These are phyloP conservation scores for Machaerirhynchus nigripectus DNA, from an alignment of 2,113 vertebrate genomes.

Conservation along the genomic window DNA sequence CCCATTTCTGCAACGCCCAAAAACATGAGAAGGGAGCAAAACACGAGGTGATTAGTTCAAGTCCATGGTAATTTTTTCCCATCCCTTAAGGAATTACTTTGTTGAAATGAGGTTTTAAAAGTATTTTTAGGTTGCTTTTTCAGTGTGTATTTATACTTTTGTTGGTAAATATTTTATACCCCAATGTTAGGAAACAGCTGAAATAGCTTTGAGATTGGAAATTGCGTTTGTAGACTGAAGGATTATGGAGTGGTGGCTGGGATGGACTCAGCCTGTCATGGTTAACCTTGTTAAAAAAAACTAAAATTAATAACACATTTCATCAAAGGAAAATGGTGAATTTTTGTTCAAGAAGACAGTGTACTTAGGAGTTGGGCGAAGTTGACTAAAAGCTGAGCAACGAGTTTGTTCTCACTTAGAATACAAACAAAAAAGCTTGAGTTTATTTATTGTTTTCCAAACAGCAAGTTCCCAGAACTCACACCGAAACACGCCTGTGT, in stretches of 20 bases:
- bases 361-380: not conserved
- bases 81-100: not conserved
- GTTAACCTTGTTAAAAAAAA: not conserved
- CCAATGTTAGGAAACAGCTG: not conserved
- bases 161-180: conserved; percentile 51
- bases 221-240: not conserved
- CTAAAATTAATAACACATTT: not conserved
- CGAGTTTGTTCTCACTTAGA: not conserved
- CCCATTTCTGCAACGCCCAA: not conserved
- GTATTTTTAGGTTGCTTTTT: conserved; percentile 35
- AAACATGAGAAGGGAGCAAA: not conserved
- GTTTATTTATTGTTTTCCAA: not conserved
- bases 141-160: not conserved
- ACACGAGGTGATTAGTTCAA: not conserved
- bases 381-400: not conserved
- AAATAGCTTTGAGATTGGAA: conserved; percentile 11
- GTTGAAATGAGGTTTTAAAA: conserved; percentile 25
- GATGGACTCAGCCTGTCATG: not conserved
- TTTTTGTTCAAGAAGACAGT: not conserved
- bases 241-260: not conserved
- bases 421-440: not conserved
- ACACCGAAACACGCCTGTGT: not conserved
- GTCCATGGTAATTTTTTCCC: not conserved
- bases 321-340: not conserved
- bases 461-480: not conserved